These are phyloP conservation scores for Menidia menidia DNA, from an alignment of 2,797 vertebrate genomes.

Conservation along the genomic window DNA sequence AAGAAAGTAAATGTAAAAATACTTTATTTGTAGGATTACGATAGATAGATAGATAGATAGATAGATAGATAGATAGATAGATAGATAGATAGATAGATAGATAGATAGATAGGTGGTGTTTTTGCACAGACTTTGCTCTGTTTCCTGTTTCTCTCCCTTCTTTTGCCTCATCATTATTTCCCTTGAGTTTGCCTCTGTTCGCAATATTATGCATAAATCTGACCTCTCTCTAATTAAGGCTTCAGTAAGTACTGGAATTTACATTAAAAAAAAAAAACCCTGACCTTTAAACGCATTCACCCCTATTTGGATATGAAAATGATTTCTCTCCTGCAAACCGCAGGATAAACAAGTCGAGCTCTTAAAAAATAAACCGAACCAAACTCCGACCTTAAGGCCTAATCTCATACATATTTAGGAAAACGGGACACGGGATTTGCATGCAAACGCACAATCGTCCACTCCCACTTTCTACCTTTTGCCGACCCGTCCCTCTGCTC, in stretches of 20 bases:
- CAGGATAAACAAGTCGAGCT: no score
- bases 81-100: no score
- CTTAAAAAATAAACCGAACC: no score
- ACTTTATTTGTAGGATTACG: no score
- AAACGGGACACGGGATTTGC: slow-evolving; percentile 32
- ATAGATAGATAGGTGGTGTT: no score
- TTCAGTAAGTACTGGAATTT: neutral
- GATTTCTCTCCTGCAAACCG: neutral
- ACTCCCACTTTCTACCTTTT: neutral
- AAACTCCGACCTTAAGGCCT: slow-evolving; percentile 5
- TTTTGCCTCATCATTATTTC: neutral
- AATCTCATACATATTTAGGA: slow-evolving; percentile 24
- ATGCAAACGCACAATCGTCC: slow-evolving; percentile 2
- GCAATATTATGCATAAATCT: neutral
- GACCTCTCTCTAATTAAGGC: neutral
- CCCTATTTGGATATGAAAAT: no score
- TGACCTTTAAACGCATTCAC: no score
- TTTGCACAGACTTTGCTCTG: no score
- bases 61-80: no score
- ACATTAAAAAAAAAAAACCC: slow-evolving; percentile 1
- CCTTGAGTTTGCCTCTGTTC: neutral
- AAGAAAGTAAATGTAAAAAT: no score
- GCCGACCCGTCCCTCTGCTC: slow-evolving; percentile 22
- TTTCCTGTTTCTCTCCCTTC: neutral
- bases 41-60: no score